These are phyloP conservation scores for Psittacula cyanocephala DNA, from an alignment of 2,113 vertebrate species.

Conservation along the genomic window DNA sequence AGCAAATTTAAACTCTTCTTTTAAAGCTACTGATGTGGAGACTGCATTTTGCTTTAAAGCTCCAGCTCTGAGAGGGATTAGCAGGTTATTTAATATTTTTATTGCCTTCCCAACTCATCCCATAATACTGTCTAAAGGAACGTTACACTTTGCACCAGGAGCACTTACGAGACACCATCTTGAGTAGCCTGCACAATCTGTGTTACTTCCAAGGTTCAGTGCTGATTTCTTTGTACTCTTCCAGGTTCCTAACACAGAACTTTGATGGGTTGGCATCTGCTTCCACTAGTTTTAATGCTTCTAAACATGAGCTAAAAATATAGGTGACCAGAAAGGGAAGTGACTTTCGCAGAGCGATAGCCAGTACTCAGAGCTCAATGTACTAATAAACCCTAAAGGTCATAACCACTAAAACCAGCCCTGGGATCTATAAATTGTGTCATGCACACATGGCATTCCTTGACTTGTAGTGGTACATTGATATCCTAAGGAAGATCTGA, in stretches of 20 bases:
- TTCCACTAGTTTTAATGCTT: neutral
- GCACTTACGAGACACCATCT: neutral
- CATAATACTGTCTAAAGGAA: neutral
- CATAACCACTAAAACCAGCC: neutral
- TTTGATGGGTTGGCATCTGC: neutral
- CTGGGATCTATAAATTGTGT: neutral
- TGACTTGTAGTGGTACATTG: neutral
- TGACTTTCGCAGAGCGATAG: neutral
- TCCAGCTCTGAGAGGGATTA: neutral
- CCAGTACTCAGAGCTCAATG: neutral
- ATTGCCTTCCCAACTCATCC: neutral
- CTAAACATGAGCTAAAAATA: neutral
- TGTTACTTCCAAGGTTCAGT: neutral
- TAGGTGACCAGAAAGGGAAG: neutral
- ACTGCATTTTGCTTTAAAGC: neutral
- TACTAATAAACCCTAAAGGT: neutral
- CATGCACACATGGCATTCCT: neutral
- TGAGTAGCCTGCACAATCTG: neutral
- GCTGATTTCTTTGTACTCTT: neutral
- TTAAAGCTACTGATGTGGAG: neutral
- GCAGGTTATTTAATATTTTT: neutral
- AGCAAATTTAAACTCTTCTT: neutral
- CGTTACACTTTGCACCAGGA: neutral
- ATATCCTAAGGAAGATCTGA: neutral
- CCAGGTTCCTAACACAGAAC: neutral